These are phyloP conservation scores for Montipora cactus DNA, from an alignment of 64 coral and sea anemone genomes.

Conservation along the genomic window DNA sequence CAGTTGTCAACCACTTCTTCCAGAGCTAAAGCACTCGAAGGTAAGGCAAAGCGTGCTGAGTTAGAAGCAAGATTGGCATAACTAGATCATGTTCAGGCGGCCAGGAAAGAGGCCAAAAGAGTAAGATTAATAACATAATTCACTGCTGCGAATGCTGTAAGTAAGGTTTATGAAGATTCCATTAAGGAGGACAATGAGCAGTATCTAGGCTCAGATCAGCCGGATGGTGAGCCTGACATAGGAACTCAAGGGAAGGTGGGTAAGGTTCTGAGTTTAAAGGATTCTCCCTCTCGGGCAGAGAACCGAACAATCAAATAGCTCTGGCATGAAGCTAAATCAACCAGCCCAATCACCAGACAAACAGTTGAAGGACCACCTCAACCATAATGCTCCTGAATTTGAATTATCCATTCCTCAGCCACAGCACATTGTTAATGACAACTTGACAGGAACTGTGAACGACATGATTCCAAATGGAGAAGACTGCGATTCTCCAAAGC, in stretches of 20 bases:
- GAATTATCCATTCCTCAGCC: background rate
- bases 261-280: background rate
- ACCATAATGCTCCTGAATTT: background rate
- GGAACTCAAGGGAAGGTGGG: background rate
- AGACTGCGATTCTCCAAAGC: background rate
- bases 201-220: conserved; percentile 66
- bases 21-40: conserved; percentile 21
- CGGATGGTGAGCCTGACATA: background rate
- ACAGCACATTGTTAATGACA: background rate
- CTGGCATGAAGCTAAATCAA: too few species aligned
- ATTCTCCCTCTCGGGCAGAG: background rate
- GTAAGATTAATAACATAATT: too few species aligned
- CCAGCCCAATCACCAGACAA: background rate
- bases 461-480: too few species aligned
- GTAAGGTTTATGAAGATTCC: conserved; percentile 57
- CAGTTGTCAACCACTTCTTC: conserved; percentile 30
- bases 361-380: background rate
- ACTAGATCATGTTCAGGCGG: too few species aligned
- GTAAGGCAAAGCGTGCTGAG: too few species aligned
- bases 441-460: too few species aligned
- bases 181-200: too few species aligned
- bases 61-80: too few species aligned
- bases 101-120: too few species aligned
- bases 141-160: too few species aligned
- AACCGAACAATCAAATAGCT: background rate